These are phyloP conservation scores for Rhodophaea formosa DNA, from an alignment of 2,888 invertebrate species.

Conservation along the genomic window DNA sequence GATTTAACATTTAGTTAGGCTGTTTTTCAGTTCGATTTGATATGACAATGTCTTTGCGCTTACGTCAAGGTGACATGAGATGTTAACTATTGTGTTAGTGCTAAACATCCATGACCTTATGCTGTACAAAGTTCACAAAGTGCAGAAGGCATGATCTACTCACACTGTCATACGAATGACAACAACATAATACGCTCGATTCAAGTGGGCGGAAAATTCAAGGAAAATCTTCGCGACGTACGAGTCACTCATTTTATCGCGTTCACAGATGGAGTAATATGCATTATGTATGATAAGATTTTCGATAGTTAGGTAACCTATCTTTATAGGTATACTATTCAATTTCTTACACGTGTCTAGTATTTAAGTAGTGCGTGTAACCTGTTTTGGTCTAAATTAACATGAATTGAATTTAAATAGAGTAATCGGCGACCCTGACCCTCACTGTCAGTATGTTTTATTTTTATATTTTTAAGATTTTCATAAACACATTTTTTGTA, in stretches of 20 bases:
- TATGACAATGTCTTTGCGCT: conserved; percentile 61
- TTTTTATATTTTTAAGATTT: too few species aligned
- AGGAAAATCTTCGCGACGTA: conserved; percentile 1
- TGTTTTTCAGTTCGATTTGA: conserved; percentile 29
- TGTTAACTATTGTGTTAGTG: conserved; percentile 76
- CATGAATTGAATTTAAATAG: neutral
- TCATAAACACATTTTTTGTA: too few species aligned
- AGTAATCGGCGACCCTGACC: neutral
- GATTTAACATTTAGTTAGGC: conserved; percentile 30
- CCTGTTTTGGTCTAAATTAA: neutral
- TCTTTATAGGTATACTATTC: neutral
- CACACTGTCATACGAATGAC: conserved; percentile 36
- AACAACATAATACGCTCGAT: conserved; percentile 27
- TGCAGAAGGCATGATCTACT: conserved; percentile 59
- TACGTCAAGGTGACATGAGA: conserved; percentile 78
- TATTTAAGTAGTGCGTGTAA: neutral
- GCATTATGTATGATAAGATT: conserved; percentile 2
- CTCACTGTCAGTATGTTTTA: too few species aligned
- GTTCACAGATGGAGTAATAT: neutral
- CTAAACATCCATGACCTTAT: conserved; percentile 78
- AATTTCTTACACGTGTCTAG: neutral
- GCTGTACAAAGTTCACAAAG: conserved; percentile 74
- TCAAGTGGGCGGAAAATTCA: conserved; percentile 24
- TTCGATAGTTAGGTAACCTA: neutral
- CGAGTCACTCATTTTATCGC: neutral